These are phyloP conservation scores for Bos javanicus DNA, from an alignment of 2,113 vertebrate genomes.

Conservation along the genomic window DNA sequence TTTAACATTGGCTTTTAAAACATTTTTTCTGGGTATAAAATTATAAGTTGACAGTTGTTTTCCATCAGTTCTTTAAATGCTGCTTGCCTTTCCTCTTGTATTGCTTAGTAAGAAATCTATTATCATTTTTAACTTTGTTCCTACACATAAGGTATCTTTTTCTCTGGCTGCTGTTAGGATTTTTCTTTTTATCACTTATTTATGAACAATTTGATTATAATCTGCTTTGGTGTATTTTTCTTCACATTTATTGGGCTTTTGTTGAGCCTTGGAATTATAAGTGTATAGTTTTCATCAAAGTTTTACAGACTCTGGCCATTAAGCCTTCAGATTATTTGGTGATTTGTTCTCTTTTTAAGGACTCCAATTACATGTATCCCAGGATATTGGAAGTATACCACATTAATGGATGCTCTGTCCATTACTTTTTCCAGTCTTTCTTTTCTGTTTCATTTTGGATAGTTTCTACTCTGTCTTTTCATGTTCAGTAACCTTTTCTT, in stretches of 20 bases:
- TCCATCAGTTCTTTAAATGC: neutral
- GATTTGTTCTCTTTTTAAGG: neutral
- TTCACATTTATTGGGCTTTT: neutral
- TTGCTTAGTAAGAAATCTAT: neutral
- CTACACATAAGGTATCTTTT: neutral
- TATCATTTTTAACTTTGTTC: neutral
- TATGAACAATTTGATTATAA: neutral
- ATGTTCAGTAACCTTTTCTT: neutral
- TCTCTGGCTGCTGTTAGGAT: neutral
- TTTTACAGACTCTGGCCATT: neutral
- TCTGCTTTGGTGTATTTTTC: neutral
- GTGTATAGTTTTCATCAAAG: neutral
- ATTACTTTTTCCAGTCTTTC: neutral
- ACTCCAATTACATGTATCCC: neutral
- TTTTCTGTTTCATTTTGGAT: neutral
- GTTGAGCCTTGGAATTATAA: neutral
- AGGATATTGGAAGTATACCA: neutral
- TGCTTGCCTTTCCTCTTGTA: neutral
- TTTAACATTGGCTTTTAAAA: constrained; percentile 2
- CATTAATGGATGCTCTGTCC: neutral
- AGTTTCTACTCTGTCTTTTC: neutral
- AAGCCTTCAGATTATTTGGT: neutral
- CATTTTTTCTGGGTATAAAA: neutral
- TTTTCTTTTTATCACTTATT: neutral
- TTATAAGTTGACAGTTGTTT: neutral